A percentile compares a stretch with the other conserved stretches of the same genome.
Evolutionary conservation across 2,888 invertebrate genomes (phyloP).

Genomic region (Andrena praecox): DNA sequence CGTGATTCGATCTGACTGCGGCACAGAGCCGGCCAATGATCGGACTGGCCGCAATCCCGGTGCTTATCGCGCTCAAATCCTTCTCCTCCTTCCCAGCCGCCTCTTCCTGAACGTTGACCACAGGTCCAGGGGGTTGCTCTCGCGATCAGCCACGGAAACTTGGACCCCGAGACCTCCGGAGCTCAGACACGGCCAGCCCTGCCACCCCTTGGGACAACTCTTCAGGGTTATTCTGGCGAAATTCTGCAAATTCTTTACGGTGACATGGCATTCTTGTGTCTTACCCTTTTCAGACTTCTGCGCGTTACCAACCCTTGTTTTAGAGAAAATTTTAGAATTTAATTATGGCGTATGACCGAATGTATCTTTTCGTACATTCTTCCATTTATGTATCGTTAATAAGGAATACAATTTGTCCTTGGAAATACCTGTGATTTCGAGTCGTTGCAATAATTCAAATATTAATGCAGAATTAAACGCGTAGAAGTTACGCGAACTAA

Average conservation of each 20-base stretch:
- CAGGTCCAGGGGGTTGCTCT: conserved; percentile 44
- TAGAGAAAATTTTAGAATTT: too few species aligned
- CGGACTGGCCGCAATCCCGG: conserved; percentile 66
- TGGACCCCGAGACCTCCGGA: conserved; percentile 11
- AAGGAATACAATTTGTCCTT: neutral
- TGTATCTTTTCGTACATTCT: too few species aligned
- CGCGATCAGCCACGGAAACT: conserved; percentile 44
- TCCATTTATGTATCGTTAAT: too few species aligned
- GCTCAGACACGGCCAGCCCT: neutral
- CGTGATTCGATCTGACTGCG: conserved; percentile 81
- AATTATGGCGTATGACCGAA: too few species aligned
- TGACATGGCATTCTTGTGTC: too few species aligned
- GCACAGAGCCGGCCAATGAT: conserved; percentile 74
- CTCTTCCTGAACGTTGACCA: conserved; percentile 41
- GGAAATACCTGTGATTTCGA: neutral
- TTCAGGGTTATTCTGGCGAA: too few species aligned
- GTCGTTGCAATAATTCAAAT: too few species aligned
- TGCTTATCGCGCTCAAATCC: conserved; percentile 69
- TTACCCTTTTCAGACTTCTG: too few species aligned
- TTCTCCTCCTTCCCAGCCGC: conserved; percentile 39
- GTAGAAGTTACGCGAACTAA: too few species aligned
- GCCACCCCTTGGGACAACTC: neutral
- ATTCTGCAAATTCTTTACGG: too few species aligned
- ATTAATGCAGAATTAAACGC: too few species aligned
- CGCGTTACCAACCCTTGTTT: too few species aligned